Evolutionary conservation across 1,140 invertebrate genomes (phyloP).

Genomic region (Leptopilina clavipes): DNA sequence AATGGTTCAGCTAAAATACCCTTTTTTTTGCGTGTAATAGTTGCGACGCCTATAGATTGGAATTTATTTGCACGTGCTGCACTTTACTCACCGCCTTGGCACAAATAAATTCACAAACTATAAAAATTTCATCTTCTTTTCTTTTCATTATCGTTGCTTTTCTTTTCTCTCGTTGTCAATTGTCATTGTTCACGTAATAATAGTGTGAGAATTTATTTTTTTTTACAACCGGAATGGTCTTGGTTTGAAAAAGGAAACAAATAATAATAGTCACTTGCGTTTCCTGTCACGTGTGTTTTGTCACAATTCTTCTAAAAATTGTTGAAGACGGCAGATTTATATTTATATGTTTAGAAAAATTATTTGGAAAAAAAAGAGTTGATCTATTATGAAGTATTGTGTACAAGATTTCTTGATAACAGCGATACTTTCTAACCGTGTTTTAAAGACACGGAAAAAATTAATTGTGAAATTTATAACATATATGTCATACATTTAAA

Average conservation of each 20-base stretch:
- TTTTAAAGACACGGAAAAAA: not conserved
- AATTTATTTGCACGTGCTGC: not conserved
- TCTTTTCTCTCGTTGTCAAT: not conserved
- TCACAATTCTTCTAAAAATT: not conserved
- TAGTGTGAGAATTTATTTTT: not conserved
- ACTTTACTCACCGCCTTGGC: constrained; percentile 21
- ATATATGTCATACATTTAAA: not conserved
- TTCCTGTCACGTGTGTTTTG: constrained; percentile 1
- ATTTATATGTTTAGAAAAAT: not conserved
- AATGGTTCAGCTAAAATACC: not conserved
- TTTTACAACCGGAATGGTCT: constrained; percentile 17
- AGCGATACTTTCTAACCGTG: constrained; percentile 5
- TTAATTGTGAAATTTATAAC: constrained; percentile 12
- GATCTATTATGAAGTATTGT: not conserved
- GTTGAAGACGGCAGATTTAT: not conserved
- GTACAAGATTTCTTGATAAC: not conserved
- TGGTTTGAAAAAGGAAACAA: not conserved
- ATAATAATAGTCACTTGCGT: constrained; percentile 9
- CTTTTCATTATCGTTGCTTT: not conserved
- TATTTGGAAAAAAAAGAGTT: not conserved
- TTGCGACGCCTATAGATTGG: not conserved
- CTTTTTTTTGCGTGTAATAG: not conserved
- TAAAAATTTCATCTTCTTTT: not conserved
- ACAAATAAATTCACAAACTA: not conserved
- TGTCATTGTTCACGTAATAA: not conserved